phyloP scores from a whole-genome alignment of 2,113 vertebrate genomes.

The Camelus dromedarius region DNA sequence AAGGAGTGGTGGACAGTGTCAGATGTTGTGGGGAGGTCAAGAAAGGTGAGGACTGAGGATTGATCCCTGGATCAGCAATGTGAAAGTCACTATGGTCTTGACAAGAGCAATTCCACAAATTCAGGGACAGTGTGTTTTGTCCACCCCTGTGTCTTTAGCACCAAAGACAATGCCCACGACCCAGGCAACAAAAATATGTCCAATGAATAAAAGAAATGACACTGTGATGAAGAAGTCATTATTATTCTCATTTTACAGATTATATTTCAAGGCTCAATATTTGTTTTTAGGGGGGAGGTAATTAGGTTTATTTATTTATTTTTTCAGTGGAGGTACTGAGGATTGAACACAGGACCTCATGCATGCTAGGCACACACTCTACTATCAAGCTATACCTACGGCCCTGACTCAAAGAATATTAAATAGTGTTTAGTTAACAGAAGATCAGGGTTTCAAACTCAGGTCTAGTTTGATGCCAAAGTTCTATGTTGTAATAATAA shows the following conservation, averaged over 20 bases:
- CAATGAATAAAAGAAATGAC: not conserved
- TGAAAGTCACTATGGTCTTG: not conserved
- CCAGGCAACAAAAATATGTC: not conserved
- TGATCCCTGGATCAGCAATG: not conserved
- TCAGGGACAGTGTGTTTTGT: not conserved
- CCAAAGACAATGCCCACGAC: not conserved
- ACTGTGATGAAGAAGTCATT: not conserved
- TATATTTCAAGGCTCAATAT: not conserved
- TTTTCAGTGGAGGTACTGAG: too few relatives aligned
- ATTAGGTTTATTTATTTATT: too few relatives aligned
- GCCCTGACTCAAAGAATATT: not conserved
- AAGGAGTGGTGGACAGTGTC: not conserved
- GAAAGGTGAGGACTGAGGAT: not conserved
- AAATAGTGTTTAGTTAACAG: not conserved
- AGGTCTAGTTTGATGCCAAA: not conserved
- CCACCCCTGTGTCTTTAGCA: not conserved
- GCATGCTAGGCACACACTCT: too few relatives aligned
- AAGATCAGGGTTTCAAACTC: not conserved
- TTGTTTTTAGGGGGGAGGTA: too few relatives aligned
- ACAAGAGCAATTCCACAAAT: not conserved
- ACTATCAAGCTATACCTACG: too few relatives aligned
- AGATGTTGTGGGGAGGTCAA: not conserved
- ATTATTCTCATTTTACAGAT: not conserved
- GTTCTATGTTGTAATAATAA: not conserved
- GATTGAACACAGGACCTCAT: too few relatives aligned